phyloP scores from a whole-genome alignment of 2,888 invertebrate genomes.

The Nebria brevicollis region DNA sequence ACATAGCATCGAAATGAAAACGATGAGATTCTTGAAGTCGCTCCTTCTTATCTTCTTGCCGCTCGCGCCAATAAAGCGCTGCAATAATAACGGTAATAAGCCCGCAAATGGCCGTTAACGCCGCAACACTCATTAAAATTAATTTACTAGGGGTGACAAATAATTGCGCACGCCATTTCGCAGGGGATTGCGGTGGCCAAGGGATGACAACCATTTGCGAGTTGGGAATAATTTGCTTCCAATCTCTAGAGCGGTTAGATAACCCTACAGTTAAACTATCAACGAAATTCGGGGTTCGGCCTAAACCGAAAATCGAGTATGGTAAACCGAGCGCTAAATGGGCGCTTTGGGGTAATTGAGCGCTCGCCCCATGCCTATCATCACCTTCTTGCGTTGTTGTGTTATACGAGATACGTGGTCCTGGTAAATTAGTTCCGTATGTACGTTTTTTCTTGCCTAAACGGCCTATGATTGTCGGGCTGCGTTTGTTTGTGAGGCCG shows the following conservation, averaged over 20 bases:
- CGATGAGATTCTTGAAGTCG: slow-evolving; percentile 81
- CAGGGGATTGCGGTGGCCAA: slow-evolving; percentile 78
- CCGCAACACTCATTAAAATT: slow-evolving; percentile 90
- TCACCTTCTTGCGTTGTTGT: slow-evolving; percentile 91
- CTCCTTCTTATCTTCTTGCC: slow-evolving; percentile 82
- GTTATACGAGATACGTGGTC: slow-evolving; percentile 86
- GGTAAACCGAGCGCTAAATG: slow-evolving; percentile 94
- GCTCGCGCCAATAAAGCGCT: slow-evolving; percentile 90
- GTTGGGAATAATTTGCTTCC: slow-evolving; percentile 93
- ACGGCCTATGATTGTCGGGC: slow-evolving; percentile 77
- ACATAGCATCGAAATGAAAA: slow-evolving; percentile 78
- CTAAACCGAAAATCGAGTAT: slow-evolving; percentile 96
- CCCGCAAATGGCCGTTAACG: slow-evolving; percentile 85
- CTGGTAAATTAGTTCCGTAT: slow-evolving; percentile 92
- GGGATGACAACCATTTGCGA: slow-evolving; percentile 98
- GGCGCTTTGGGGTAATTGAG: slow-evolving; percentile 91
- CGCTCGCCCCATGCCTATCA: slow-evolving; percentile 81
- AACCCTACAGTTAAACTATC: slow-evolving; percentile 86
- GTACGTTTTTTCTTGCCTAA: slow-evolving; percentile 80
- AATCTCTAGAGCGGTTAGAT: slow-evolving; percentile 68
- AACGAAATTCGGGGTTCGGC: slow-evolving; percentile 97
- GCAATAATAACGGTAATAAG: slow-evolving; percentile 87
- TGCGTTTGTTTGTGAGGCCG: slow-evolving; percentile 77
- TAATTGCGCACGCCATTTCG: slow-evolving; percentile 87
- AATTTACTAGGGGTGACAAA: slow-evolving; percentile 96